Evolutionary conservation across 2,888 invertebrate genomes (phyloP), one percentile per base, ranked within the genome.

Genomic region (Minunthozetes semirufus): DNA sequence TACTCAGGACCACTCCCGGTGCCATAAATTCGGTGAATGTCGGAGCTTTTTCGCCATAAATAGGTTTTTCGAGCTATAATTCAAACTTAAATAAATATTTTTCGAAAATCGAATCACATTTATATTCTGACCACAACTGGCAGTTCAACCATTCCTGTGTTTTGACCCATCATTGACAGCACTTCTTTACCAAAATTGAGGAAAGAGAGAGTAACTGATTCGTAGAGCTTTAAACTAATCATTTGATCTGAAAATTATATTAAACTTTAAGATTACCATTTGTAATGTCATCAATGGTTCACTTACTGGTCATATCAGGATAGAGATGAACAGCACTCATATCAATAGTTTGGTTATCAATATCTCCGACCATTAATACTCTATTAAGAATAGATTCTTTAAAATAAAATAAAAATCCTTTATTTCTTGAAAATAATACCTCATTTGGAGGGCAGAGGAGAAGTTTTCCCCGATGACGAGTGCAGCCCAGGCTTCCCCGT

Each of bases 21-120:
- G 95, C 95, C 77, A 96, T 95, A 84, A 95, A 96, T 83, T 95
- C 94, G 0, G 94, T 94, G 82, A 96, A 96, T 17, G 92, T 93
- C 2, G 95, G 94, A 66, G 73, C 56, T 25, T 29, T 29, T 4
- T 75, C 59, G 22, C 79, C 79, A 76, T 79, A 79, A 19, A 79
- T 72, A 6, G 79, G 78, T 17, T 75, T 72, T 61, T 66, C 77
- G 0, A 79, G 22, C 75, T 77, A 38, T 63, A 19, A 17, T 48
- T 22, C 17, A 33, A 46, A 22, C 27, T n/a, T 22, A 48, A 3
- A 66, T 22, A 29, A 70, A 46, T 56, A 59, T 79, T 19, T 82
- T 80, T 6, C 11, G 29, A 27, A 15, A 59, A 9, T n/a, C 50
- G 15, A 3, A 25, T 50, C 2, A 59, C 29, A n/a, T 50, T 50